These are phyloP conservation scores for Rhimphoctona megacephalus DNA, from an alignment of 2,888 invertebrate genomes.

Conservation along the genomic window DNA sequence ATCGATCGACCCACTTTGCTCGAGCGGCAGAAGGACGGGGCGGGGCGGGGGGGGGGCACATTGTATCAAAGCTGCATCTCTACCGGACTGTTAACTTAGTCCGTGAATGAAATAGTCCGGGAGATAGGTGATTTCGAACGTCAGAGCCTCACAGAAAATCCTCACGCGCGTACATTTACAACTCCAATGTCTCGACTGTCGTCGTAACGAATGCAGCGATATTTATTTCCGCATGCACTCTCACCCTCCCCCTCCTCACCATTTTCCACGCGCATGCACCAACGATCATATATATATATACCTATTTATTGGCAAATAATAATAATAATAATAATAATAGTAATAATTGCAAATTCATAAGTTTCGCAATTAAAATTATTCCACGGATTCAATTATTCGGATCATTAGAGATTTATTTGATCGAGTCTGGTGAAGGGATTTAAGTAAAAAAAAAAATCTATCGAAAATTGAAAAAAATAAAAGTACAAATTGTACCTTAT, in stretches of 20 bases:
- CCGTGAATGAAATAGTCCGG: conserved; percentile 67
- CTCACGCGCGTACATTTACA: not conserved
- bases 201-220: conserved; percentile 63
- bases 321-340: no score
- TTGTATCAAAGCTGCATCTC: conserved; percentile 76
- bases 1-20: conserved; percentile 80
- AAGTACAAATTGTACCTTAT: conserved; percentile 86
- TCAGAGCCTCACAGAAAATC: not conserved
- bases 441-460: no score
- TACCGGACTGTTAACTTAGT: conserved; percentile 73
- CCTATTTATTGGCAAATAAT: no score
- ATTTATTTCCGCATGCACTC: conserved; percentile 32
- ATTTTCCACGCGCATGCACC: conserved; percentile 34
- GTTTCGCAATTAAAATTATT: no score
- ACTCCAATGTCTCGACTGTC: conserved; percentile 48
- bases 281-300: no score
- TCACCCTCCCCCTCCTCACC: not conserved
- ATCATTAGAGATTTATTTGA: no score
- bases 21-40: no score
- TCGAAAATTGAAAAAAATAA: not conserved
- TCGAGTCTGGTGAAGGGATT: no score
- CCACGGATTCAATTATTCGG: no score
- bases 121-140: conserved; percentile 64
- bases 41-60: no score
- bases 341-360: no score